Conservation (phyloP, 2,113 vertebrate genomes). For the Columbina picui region DNA sequence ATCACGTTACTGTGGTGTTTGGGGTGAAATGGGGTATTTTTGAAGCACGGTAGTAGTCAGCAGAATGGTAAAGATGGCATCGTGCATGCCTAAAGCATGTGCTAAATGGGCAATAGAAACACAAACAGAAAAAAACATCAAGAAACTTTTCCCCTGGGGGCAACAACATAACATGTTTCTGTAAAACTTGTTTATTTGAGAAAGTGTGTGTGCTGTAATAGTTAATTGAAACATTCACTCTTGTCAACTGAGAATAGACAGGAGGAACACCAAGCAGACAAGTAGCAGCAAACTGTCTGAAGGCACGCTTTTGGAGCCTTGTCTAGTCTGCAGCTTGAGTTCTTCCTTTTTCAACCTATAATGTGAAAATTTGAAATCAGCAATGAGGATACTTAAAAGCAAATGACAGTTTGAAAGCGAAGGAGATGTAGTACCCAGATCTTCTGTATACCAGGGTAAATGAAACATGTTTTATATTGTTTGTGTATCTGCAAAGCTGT, state of each 20-base stretch:
- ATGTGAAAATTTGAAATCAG: not conserved
- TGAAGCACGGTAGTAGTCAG: not conserved
- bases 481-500: not conserved
- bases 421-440: not conserved
- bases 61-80: not conserved
- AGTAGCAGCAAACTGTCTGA: not conserved
- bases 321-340: not conserved
- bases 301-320: not conserved
- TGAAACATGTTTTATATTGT: not conserved
- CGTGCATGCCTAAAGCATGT: not conserved
- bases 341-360: not conserved
- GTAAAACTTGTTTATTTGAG: not conserved
- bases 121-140: not conserved
- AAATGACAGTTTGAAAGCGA: not conserved
- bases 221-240: not conserved
- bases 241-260: not conserved
- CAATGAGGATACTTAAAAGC: not conserved
- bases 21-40: not conserved
- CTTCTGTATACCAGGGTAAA: not conserved
- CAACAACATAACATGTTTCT: not conserved
- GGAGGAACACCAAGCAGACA: not conserved
- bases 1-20: not conserved
- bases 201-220: not conserved
- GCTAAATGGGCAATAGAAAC: not conserved
- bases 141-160: not conserved